Percentiles rank a stretch among this genome's conserved stretches.
These are phyloP conservation scores for Lichenostomus cassidix DNA, from an alignment of 2,113 vertebrate genomes.

Conservation along the genomic window DNA sequence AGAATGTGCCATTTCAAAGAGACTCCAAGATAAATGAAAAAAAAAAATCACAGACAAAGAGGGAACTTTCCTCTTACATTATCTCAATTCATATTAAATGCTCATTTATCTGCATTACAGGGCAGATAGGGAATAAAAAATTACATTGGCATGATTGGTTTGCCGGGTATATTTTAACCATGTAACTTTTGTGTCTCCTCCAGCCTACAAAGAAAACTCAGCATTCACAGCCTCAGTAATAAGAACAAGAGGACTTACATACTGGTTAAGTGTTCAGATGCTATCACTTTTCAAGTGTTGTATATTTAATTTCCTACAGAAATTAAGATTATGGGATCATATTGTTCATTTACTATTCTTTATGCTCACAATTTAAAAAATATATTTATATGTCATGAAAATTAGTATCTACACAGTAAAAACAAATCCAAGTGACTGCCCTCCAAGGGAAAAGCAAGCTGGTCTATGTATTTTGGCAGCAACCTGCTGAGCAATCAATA, in stretches of 20 bases:
- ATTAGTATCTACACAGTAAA: neutral
- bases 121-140: neutral
- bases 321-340: neutral
- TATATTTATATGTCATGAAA: neutral
- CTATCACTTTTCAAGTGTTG: neutral
- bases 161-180: neutral
- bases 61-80: neutral
- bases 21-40: neutral
- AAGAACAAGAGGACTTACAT: neutral
- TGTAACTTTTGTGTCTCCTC: neutral
- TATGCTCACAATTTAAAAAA: neutral
- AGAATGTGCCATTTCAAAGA: neutral
- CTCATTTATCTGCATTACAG: slow-evolving; percentile 11
- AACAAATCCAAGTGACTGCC: neutral
- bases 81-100: neutral
- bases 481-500: slow-evolving; percentile 31
- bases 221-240: neutral
- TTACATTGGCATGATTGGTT: neutral
- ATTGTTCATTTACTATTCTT: neutral
- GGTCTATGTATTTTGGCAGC: neutral
- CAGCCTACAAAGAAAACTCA: neutral
- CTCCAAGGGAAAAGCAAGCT: neutral
- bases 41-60: neutral
- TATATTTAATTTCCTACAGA: neutral
- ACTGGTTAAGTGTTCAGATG: neutral